These are phyloP conservation scores for Arvicanthis niloticus DNA, from an alignment of 2,113 vertebrate genomes.

Conservation along the genomic window DNA sequence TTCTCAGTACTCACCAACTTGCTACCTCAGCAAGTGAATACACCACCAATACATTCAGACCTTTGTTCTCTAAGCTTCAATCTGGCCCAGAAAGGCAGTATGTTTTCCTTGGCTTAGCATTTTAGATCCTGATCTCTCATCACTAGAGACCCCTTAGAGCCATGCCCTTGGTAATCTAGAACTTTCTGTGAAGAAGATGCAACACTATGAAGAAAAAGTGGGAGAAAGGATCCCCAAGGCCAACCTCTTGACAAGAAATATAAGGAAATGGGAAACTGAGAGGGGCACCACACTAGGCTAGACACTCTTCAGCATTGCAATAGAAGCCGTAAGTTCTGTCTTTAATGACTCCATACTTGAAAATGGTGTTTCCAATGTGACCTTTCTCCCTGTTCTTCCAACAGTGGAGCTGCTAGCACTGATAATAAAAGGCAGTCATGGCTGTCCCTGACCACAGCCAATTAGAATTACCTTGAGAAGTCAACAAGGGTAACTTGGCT, in stretches of 20 bases:
- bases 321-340: not conserved
- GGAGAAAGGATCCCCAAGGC: not conserved
- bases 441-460: constrained; percentile 68
- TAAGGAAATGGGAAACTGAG: not conserved
- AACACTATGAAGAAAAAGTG: not conserved
- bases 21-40: not conserved
- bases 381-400: constrained; percentile 63
- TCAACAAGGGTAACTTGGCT: constrained; percentile 41
- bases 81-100: not conserved
- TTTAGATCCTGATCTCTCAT: not conserved
- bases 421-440: constrained; percentile 38
- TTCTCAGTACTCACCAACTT: not conserved
- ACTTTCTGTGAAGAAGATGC: not conserved
- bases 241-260: not conserved
- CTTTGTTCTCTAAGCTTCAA: not conserved
- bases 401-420: constrained; percentile 49
- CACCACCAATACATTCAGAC: not conserved
- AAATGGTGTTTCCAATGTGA: constrained; percentile 45
- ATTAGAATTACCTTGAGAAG: constrained; percentile 72
- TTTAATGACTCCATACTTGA: constrained; percentile 26
- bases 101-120: not conserved
- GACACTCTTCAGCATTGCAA: not conserved
- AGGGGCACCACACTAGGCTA: not conserved
- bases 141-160: not conserved
- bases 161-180: not conserved